A percentile compares a stretch with the other conserved stretches of the same genome.
These are phyloP conservation scores for Sinotaia quadrata DNA, from an alignment of 2,888 invertebrate genomes.

Conservation along the genomic window DNA sequence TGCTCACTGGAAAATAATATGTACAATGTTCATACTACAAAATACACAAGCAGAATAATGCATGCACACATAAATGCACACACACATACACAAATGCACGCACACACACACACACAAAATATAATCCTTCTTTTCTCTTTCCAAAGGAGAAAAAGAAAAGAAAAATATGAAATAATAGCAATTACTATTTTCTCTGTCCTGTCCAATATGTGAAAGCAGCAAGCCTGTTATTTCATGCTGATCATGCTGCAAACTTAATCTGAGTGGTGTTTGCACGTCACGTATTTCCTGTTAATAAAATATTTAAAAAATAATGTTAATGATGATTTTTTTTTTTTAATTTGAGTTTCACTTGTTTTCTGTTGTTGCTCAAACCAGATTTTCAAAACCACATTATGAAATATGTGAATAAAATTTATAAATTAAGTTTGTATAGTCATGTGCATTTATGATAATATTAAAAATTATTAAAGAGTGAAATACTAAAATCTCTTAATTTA, in stretches of 20 bases:
- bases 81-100: neutral
- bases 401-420: no score
- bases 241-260: slow-evolving; percentile 47
- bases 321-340: no score
- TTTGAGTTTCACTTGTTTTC: no score
- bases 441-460: no score
- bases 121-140: neutral
- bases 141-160: neutral
- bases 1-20: slow-evolving; percentile 29
- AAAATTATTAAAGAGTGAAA: no score
- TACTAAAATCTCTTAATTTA: no score
- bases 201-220: slow-evolving; percentile 55
- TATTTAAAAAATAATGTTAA: no score
- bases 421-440: no score
- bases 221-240: slow-evolving; percentile 58
- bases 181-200: slow-evolving; percentile 39
- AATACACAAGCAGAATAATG: neutral
- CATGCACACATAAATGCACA: neutral
- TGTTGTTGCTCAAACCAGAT: no score
- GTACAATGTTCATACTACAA: neutral
- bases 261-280: slow-evolving; percentile 55
- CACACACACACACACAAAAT: neutral
- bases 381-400: no score
- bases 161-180: neutral
- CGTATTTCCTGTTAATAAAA: slow-evolving; percentile 51